phyloP scores from a whole-genome alignment of 2,113 vertebrate species.

The Charina bottae region DNA sequence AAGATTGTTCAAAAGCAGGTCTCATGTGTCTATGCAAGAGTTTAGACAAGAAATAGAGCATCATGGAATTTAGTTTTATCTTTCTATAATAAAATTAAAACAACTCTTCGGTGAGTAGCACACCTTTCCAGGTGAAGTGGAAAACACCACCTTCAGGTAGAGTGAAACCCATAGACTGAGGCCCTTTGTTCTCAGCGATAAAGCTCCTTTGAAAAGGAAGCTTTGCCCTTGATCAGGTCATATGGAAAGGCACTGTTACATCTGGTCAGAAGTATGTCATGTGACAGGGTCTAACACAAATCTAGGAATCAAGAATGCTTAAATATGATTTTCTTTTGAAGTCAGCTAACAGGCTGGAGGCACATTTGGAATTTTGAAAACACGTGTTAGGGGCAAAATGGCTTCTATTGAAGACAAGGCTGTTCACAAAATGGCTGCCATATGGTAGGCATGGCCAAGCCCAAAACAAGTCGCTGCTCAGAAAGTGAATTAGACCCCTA shows the following conservation, averaged over 20 bases:
- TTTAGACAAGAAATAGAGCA: background rate
- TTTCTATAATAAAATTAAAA: conserved; percentile 5
- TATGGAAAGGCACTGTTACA: background rate
- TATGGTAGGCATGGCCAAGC: background rate
- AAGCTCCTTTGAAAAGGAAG: conserved; percentile 24
- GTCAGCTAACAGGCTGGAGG: background rate
- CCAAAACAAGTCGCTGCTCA: background rate
- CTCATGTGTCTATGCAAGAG: background rate
- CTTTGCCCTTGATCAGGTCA: conserved; percentile 34
- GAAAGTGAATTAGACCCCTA: background rate
- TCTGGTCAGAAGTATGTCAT: background rate
- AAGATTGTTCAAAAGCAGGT: background rate
- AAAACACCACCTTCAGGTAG: background rate
- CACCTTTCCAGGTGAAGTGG: background rate
- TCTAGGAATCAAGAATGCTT: conserved; percentile 13
- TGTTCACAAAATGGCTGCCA: background rate
- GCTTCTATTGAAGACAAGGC: background rate
- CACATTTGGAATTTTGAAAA: background rate
- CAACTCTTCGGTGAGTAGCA: background rate
- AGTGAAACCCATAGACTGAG: background rate
- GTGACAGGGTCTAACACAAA: conserved; percentile 13
- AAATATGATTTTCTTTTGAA: conserved; percentile 38
- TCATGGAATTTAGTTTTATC: background rate
- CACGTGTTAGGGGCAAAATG: background rate
- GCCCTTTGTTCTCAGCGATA: background rate